phyloP scores from a whole-genome alignment of 2,888 invertebrate genomes.

The Lasioglossum zephyrum region DNA sequence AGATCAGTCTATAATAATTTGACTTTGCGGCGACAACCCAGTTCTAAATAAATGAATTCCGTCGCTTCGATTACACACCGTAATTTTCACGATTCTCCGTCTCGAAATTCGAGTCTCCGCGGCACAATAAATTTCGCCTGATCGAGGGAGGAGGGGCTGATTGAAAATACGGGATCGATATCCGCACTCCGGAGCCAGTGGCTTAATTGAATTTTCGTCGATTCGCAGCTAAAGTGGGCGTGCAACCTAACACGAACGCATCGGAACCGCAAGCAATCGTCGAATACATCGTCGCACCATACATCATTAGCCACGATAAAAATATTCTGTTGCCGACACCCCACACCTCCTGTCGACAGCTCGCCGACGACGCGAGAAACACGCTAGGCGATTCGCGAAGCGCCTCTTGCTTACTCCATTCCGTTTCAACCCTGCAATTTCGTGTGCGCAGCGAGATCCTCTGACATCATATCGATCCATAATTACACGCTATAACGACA shows the following conservation, averaged over 20 bases:
- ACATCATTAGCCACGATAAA: slow-evolving; percentile 61
- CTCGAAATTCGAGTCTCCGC: not conserved
- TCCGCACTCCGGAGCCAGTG: slow-evolving; percentile 2
- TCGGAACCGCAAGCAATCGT: not conserved
- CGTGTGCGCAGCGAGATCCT: slow-evolving; percentile 54
- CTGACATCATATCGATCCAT: slow-evolving; percentile 68
- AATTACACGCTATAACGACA: slow-evolving; percentile 71
- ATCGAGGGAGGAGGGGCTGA: slow-evolving; percentile 19
- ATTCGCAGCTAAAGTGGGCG: slow-evolving; percentile 36
- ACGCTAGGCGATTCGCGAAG: slow-evolving; percentile 21
- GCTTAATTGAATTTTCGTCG: slow-evolving; percentile 62
- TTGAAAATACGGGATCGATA: slow-evolving; percentile 30
- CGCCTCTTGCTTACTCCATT: slow-evolving; percentile 26
- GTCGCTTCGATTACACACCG: not conserved
- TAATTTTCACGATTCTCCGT: not conserved
- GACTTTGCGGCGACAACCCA: not conserved
- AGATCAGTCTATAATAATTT: not conserved
- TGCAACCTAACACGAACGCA: not conserved
- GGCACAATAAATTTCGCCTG: not conserved
- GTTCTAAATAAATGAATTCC: not conserved
- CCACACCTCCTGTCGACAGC: slow-evolving; percentile 71
- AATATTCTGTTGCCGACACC: slow-evolving; percentile 52
- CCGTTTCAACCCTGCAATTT: slow-evolving; percentile 72
- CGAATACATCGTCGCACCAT: slow-evolving; percentile 21
- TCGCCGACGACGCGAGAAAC: slow-evolving; percentile 37